Percentiles rank a stretch among this genome's conserved stretches.
Conservation (phyloP, 2,113 vertebrate species). For the Neogobius melanostomus region DNA sequence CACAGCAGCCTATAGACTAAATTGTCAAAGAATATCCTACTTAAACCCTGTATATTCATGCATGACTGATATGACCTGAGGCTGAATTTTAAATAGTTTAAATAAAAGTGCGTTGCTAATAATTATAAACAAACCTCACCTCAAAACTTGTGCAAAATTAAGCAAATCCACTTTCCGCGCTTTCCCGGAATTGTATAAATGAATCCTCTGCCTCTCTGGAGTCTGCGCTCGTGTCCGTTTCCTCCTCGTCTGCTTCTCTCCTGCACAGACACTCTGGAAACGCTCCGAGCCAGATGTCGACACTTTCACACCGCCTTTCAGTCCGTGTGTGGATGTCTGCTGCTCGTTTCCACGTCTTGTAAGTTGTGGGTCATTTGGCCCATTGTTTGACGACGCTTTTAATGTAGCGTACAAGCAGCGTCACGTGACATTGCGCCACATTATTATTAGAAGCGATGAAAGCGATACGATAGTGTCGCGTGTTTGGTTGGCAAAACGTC, state of each 20-base stretch:
- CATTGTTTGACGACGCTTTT: no score
- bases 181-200: constrained; percentile 6
- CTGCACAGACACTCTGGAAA: neutral
- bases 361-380: no score
- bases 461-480: no score
- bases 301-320: constrained; percentile 33
- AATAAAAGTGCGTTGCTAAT: neutral
- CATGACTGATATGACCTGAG: no score
- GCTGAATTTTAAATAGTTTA: no score
- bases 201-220: neutral
- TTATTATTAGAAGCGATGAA: no score
- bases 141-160: neutral
- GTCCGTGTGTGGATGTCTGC: constrained; percentile 42
- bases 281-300: constrained; percentile 9
- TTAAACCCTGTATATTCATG: neutral
- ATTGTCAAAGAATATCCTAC: neutral
- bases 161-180: neutral
- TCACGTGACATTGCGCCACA: no score
- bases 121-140: neutral
- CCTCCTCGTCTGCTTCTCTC: constrained; percentile 4
- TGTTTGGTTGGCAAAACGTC: no score
- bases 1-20: no score
- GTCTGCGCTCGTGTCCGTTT: neutral
- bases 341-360: constrained; percentile 9
- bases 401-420: no score